Percentiles rank a stretch among this genome's conserved stretches.
Evolutionary conservation across 37 sponge, comb jelly and placozoan genomes (phyloP).

Genomic region (Halisarca cf. caerulea): DNA sequence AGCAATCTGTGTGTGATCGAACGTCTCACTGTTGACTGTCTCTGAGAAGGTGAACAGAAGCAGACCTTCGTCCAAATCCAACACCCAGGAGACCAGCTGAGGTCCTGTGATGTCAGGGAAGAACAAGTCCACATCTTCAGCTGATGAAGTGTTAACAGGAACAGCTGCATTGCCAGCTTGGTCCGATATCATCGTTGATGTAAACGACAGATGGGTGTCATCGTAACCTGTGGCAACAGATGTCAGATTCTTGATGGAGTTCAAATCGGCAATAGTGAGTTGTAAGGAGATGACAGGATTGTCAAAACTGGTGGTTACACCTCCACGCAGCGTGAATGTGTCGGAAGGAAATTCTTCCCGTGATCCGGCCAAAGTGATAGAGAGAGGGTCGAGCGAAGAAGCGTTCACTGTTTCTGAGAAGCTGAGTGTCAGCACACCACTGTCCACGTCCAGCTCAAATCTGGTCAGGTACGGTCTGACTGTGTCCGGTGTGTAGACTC

Average conservation of each 20-base stretch:
- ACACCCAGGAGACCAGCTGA: conserved; percentile 42
- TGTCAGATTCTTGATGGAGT: conserved; percentile 69
- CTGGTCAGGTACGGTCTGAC: conserved; percentile 44
- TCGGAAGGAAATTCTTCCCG: conserved; percentile 8
- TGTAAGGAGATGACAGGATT: conserved; percentile 64
- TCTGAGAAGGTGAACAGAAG: conserved; percentile 79
- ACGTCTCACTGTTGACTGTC: conserved; percentile 70
- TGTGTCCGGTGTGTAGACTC: conserved; percentile 64
- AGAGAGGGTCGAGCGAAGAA: conserved; percentile 44
- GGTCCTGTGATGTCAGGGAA: conserved; percentile 74
- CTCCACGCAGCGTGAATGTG: conserved; percentile 67
- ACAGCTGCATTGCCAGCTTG: conserved; percentile 66
- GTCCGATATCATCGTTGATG: conserved; percentile 43
- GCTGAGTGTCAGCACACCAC: conserved; percentile 51
- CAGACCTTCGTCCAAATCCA: conserved; percentile 74
- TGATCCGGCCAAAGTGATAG: conserved; percentile 72
- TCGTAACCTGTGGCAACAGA: conserved; percentile 41
- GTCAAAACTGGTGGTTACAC: conserved; percentile 65
- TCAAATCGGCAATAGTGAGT: conserved; percentile 61
- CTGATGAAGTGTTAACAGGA: conserved; percentile 16
- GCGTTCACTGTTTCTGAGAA: conserved; percentile 87
- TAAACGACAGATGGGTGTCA: conserved; percentile 60
- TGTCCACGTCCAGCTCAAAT: conserved; percentile 76
- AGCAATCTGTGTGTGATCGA: conserved; percentile 38
- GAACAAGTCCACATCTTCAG: background rate